Conservation (phyloP, 2,888 invertebrate species). For the Ferdinandea cuprea region DNA sequence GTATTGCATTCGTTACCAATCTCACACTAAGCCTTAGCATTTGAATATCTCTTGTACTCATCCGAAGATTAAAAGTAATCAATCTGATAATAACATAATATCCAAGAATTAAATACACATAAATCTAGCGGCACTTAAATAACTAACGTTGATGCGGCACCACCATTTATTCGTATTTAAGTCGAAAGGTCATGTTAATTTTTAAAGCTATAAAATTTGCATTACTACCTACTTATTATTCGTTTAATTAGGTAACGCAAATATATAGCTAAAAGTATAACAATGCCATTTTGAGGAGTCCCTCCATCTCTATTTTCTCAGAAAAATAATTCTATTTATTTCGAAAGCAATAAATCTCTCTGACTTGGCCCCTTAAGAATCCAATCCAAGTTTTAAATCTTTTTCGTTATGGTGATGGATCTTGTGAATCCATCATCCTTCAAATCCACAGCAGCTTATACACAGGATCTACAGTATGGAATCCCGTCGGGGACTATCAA, state of each 20-base stretch:
- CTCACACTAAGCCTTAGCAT: too few species aligned
- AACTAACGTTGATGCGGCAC: too few species aligned
- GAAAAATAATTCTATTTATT: neutral
- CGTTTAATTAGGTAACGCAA: neutral
- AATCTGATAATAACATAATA: too few species aligned
- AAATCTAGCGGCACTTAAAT: too few species aligned
- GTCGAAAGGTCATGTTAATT: too few species aligned
- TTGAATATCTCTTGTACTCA: too few species aligned
- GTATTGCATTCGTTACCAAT: too few species aligned
- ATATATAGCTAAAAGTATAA: too few species aligned
- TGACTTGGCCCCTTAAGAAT: neutral
- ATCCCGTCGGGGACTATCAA: neutral
- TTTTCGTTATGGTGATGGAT: neutral
- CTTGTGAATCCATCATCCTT: neutral
- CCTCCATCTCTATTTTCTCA: neutral
- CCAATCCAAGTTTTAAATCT: neutral
- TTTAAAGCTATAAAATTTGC: too few species aligned
- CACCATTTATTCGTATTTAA: too few species aligned
- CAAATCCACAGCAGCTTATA: neutral
- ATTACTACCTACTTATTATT: neutral
- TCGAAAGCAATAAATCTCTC: neutral
- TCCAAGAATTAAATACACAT: too few species aligned
- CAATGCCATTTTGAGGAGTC: neutral
- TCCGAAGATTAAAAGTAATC: too few species aligned
- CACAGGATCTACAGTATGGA: neutral